Evolutionary conservation across 2,113 vertebrate genomes (phyloP).

Genomic region (Scytalopus superciliaris): DNA sequence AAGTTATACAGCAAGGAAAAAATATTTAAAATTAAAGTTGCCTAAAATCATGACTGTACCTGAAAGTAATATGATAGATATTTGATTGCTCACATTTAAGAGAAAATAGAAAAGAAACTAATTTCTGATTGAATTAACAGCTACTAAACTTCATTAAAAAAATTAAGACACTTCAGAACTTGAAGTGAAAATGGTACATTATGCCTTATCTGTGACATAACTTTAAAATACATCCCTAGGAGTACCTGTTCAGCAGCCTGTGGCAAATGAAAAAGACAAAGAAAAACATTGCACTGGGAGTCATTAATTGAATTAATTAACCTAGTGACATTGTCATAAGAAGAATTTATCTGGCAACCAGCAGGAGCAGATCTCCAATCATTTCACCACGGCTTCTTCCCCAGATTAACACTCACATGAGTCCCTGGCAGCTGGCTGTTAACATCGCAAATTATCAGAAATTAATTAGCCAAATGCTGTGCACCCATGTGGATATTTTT

Average conservation of each 20-base stretch:
- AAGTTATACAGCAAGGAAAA: neutral
- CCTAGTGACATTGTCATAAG: conserved; percentile 61
- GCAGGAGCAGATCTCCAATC: conserved; percentile 60
- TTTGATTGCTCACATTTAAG: neutral
- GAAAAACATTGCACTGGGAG: conserved; percentile 45
- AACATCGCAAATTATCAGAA: conserved; percentile 49
- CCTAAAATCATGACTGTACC: neutral
- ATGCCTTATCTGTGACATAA: conserved; percentile 12
- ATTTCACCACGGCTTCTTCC: conserved; percentile 29
- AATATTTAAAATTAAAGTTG: neutral
- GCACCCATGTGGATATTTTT: conserved; percentile 59
- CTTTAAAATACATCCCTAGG: neutral
- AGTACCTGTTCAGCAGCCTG: conserved; percentile 61
- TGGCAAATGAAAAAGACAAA: conserved; percentile 59
- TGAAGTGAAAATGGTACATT: neutral
- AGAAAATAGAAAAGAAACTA: neutral
- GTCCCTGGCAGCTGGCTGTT: conserved; percentile 50
- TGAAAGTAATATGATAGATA: neutral
- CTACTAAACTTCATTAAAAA: neutral
- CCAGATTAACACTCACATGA: conserved; percentile 33
- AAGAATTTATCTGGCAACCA: conserved; percentile 68
- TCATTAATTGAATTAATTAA: conserved; percentile 74
- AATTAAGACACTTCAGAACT: neutral
- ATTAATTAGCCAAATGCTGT: conserved; percentile 63
- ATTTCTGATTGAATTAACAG: neutral